Conservation (phyloP, 1,140 invertebrate species). For the Chionoecetes opilio region DNA sequence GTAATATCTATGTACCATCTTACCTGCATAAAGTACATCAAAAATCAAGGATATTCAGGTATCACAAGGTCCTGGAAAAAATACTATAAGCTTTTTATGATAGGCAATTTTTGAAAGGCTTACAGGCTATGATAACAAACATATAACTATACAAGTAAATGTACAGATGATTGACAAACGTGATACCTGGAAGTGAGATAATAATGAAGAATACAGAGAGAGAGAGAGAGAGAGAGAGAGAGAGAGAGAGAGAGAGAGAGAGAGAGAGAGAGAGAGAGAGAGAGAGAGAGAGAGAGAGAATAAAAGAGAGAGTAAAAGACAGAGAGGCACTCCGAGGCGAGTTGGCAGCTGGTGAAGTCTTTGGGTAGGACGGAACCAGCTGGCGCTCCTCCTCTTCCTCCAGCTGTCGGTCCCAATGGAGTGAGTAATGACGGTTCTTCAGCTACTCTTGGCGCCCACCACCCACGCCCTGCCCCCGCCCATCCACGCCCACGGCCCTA, state of each 20-base stretch:
- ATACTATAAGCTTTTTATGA: too few relatives aligned
- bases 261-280: background rate
- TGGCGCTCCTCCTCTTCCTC: background rate
- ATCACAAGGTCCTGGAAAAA: too few relatives aligned
- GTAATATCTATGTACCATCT: background rate
- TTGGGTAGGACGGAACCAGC: background rate
- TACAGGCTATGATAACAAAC: too few relatives aligned
- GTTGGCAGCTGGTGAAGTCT: background rate
- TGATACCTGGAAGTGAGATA: background rate
- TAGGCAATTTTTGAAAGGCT: too few relatives aligned
- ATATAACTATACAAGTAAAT: background rate
- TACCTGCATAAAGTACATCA: background rate
- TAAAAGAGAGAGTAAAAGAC: background rate
- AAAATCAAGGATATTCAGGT: too few relatives aligned
- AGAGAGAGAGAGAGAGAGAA: background rate
- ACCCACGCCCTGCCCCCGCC: background rate
- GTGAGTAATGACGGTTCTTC: background rate
- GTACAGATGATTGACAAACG: background rate
- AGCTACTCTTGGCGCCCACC: background rate
- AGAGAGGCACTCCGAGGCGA: background rate
- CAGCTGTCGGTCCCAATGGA: constrained; percentile 43
- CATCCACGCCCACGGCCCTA: background rate
- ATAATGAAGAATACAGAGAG: background rate
- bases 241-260: background rate
- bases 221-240: background rate